A percentile compares a stretch with the other conserved stretches of the same genome.
Conservation (phyloP, 2,888 invertebrate species). For the Listrodromus nycthemerus region DNA sequence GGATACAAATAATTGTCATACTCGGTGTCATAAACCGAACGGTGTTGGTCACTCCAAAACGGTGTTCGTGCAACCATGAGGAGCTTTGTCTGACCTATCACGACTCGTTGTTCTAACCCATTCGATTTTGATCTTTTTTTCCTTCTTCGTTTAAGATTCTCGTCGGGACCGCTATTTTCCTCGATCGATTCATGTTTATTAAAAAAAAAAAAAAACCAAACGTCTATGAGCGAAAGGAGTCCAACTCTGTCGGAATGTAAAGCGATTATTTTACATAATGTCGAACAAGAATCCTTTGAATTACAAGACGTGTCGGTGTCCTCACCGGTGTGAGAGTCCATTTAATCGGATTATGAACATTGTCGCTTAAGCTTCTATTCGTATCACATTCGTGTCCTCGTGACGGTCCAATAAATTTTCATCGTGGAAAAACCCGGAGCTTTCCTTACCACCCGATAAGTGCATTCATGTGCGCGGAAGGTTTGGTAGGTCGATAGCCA, state of each 20-base stretch:
- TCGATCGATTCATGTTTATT: background rate
- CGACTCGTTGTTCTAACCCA: background rate
- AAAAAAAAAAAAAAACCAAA: background rate
- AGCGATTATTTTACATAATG: background rate
- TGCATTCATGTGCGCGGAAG: constrained; percentile 76
- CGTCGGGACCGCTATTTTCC: background rate
- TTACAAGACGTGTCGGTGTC: constrained; percentile 41
- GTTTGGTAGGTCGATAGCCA: constrained; percentile 64
- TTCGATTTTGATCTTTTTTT: background rate
- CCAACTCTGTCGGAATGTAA: background rate
- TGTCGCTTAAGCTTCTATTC: constrained; percentile 36
- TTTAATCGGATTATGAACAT: constrained; percentile 56
- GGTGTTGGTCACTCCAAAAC: constrained; percentile 23
- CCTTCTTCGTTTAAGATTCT: background rate
- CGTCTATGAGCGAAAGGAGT: background rate
- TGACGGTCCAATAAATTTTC: constrained; percentile 56
- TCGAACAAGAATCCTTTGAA: constrained; percentile 28
- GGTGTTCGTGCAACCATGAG: background rate
- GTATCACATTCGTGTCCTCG: constrained; percentile 32
- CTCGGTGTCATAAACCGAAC: constrained; percentile 8
- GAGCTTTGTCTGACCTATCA: background rate
- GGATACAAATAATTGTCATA: constrained; percentile 47
- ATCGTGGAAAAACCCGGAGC: constrained; percentile 23
- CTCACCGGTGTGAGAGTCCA: constrained; percentile 23
- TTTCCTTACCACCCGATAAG: constrained; percentile 68